These are phyloP conservation scores for Anguilla megastoma DNA, from an alignment of 2,797 vertebrate genomes.

Conservation along the genomic window DNA sequence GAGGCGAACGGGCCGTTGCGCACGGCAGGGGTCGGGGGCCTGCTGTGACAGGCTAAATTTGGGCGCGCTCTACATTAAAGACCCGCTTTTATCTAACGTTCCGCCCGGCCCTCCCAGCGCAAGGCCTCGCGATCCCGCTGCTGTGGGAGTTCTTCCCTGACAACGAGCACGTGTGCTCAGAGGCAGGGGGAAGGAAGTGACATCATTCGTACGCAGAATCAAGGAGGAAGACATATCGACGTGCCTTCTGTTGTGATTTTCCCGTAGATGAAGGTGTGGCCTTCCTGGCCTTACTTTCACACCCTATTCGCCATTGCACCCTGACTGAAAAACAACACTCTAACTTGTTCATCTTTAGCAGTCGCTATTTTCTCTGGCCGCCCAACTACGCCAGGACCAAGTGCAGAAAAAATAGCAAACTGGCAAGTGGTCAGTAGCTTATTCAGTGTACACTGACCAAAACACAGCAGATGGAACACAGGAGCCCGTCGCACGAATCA, in stretches of 20 bases:
- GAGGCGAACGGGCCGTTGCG: not conserved
- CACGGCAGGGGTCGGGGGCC: not conserved
- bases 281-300: constrained; percentile 44
- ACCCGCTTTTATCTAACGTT: not conserved
- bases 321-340: not conserved
- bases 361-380: not conserved
- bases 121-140: constrained; percentile 58
- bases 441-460: not conserved
- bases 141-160: constrained; percentile 58
- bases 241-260: constrained; percentile 63
- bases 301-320: constrained; percentile 13
- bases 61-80: not conserved
- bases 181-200: constrained; percentile 57
- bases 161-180: constrained; percentile 68
- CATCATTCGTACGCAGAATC: constrained; percentile 52
- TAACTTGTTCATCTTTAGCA: not conserved
- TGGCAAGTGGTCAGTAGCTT: not conserved
- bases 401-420: not conserved
- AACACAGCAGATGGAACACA: not conserved
- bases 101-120: constrained; percentile 49
- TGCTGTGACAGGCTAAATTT: not conserved
- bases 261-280: constrained; percentile 64
- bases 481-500: no score
- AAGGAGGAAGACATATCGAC: constrained; percentile 55
- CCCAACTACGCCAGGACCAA: not conserved